Conservation (phyloP, 1,140 invertebrate genomes). For the Drosophila nasuta region DNA sequence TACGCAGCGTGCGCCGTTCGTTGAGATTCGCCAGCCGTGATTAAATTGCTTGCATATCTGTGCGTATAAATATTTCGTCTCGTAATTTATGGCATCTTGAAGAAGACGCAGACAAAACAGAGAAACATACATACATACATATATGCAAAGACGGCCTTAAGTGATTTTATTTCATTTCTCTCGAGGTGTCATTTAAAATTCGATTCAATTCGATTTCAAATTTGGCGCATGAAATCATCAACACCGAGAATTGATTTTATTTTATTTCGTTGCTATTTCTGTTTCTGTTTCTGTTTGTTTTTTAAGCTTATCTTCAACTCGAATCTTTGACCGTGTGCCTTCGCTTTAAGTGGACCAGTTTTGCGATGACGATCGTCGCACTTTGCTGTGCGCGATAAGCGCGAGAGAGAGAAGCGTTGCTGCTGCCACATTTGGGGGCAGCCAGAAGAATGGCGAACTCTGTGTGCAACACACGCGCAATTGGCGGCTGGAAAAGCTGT, state of each 20-base stretch:
- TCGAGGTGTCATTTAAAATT: slow-evolving; percentile 72
- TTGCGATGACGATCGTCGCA: slow-evolving; percentile 66
- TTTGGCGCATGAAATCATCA: slow-evolving; percentile 73
- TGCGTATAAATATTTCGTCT: slow-evolving; percentile 40
- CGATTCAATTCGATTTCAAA: slow-evolving; percentile 41
- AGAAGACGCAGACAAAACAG: slow-evolving; percentile 29
- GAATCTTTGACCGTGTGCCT: slow-evolving; percentile 22
- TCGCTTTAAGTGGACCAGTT: slow-evolving; percentile 73
- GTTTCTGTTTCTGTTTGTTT: slow-evolving; percentile 39
- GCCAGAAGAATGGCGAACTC: too few species aligned
- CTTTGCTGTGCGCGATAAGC: slow-evolving; percentile 1
- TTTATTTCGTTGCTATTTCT: too few species aligned
- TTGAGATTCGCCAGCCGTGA: slow-evolving; percentile 46
- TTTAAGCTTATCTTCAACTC: slow-evolving; percentile 26
- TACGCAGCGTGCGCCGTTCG: slow-evolving; percentile 60
- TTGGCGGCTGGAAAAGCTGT: slow-evolving; percentile 26
- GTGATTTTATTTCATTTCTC: slow-evolving; percentile 75
- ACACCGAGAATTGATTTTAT: slow-evolving; percentile 40
- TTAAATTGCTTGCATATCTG: slow-evolving; percentile 58
- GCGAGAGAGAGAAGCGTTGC: neutral
- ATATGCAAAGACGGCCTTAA: slow-evolving; percentile 68
- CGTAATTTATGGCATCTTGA: slow-evolving; percentile 69
- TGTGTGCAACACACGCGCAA: neutral
- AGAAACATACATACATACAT: slow-evolving; percentile 35
- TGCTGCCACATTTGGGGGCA: neutral